Base-by-base conservation (phyloP, 2,797 vertebrate species). In the Sardinella longiceps region DNA sequence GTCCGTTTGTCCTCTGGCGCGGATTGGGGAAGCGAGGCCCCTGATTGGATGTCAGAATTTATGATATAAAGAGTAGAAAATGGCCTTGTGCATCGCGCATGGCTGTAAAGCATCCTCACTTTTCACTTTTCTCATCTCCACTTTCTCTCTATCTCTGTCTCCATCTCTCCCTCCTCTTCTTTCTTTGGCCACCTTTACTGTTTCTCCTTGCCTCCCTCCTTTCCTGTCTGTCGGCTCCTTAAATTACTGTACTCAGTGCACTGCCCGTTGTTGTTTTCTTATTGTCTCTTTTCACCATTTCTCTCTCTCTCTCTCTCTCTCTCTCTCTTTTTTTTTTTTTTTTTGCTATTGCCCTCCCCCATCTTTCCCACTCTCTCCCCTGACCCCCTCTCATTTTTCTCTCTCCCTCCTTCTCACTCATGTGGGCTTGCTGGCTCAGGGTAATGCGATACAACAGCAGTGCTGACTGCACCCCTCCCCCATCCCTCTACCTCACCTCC, bases 361-460 rank as follows among this genome's bases (percentile, higher is more conserved):
- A 43, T 74, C 5, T 43, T 39, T 80, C 53, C 43, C 25, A 43
- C 70, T 45, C 70, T 45, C 84, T 39, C 77, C 43, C 83, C 66
- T 39, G 39, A 56, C 18, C 33, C 15, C 70, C 70, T 28, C n/a
- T n/a, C 63, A 81, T 82, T 43, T 12, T 45, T 43, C 30, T 58
- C 20, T 81, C 58, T 80, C 80, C 25, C 77, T 81, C n/a, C 37
- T 56, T 53, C n/a, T 80, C 74, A 63, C 23, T 70, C 18, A 56
- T 80, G 80, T 74, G 51, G 70, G 89, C 89, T 90, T 93, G 93
- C 94, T 95, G 93, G 90, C 93, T 94, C 93, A 89, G 94, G 94
- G 95, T 94, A 95, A 95, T 94, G 91, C 90, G 93, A 95, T 95
- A 93, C 91, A 93, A 88, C 90, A 86, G 90, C 87, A 82, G 88